A percentile compares a stretch with the other conserved stretches of the same genome.
Conservation (phyloP, 2,888 invertebrate genomes). For the Drosophila kanekoi region DNA sequence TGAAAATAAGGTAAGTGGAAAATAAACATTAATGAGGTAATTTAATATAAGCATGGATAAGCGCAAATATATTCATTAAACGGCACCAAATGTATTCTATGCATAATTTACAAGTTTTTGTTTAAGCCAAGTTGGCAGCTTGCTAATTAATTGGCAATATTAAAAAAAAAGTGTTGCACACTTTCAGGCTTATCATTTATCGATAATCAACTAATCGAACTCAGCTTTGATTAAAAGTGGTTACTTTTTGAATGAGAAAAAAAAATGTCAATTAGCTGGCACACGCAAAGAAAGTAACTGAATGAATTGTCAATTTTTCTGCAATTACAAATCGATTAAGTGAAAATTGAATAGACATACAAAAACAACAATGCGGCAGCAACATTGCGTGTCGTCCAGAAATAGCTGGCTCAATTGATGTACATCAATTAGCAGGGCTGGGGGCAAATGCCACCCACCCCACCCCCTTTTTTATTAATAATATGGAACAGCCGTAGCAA, state of each 20-base stretch:
- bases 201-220: conserved; percentile 2
- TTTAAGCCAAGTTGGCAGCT: conserved; percentile 32
- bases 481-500: background rate
- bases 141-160: background rate
- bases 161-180: conserved; percentile 23
- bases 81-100: background rate
- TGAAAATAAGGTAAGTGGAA: too few species aligned
- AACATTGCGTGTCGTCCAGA: conserved; percentile 35
- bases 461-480: conserved; percentile 3
- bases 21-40: background rate
- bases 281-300: conserved; percentile 22
- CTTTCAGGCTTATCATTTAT: conserved; percentile 28
- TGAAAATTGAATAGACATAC: conserved; percentile 2
- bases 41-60: background rate
- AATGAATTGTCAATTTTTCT: conserved; percentile 29
- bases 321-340: conserved; percentile 32
- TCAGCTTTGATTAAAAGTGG: conserved; percentile 8
- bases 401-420: conserved; percentile 18
- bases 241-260: background rate
- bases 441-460: too few species aligned
- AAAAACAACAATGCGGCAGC: background rate
- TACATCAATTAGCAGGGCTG: conserved; percentile 1
- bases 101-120: background rate
- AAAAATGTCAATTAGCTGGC: background rate
- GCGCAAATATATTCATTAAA: background rate